Conservation (phyloP, 2,888 invertebrate species). For the Tachina lurida region DNA sequence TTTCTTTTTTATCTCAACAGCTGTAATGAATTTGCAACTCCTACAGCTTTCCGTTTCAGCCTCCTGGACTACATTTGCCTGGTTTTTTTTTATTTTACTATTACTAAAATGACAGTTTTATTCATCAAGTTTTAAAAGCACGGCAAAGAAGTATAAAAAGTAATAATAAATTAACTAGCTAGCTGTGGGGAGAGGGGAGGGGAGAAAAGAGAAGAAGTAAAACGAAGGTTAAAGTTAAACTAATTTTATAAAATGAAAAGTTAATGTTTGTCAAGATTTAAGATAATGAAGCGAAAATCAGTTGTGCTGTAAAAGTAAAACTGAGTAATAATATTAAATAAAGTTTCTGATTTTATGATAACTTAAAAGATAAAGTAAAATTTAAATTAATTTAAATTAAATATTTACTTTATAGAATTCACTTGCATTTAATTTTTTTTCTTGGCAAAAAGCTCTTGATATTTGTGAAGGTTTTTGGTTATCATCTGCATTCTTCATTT, state of each 20-base stretch:
- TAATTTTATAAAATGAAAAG: conserved; percentile 59
- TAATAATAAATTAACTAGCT: neutral
- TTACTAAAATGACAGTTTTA: conserved; percentile 57
- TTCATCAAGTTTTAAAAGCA: conserved; percentile 56
- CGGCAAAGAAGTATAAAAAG: neutral
- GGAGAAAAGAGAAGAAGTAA: neutral
- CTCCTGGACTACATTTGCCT: neutral
- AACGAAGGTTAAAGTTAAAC: conserved; percentile 58
- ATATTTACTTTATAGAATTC: neutral
- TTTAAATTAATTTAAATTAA: conserved; percentile 5
- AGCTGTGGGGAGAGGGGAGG: neutral
- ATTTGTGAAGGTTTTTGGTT: neutral
- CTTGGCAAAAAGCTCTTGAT: neutral
- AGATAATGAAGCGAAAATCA: conserved; percentile 54
- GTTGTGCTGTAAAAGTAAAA: conserved; percentile 26
- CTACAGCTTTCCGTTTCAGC: neutral
- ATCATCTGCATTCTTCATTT: conserved; percentile 52
- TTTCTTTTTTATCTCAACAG: conserved; percentile 49
- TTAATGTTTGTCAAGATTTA: conserved; percentile 59
- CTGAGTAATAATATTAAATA: conserved; percentile 24
- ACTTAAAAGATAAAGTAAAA: neutral
- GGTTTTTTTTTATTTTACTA: neutral
- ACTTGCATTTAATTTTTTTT: neutral
- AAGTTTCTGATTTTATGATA: neutral
- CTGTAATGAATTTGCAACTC: conserved; percentile 58